phyloP scores from a whole-genome alignment of 2,888 invertebrate genomes.

The Hirtodrosophila alboralis region DNA sequence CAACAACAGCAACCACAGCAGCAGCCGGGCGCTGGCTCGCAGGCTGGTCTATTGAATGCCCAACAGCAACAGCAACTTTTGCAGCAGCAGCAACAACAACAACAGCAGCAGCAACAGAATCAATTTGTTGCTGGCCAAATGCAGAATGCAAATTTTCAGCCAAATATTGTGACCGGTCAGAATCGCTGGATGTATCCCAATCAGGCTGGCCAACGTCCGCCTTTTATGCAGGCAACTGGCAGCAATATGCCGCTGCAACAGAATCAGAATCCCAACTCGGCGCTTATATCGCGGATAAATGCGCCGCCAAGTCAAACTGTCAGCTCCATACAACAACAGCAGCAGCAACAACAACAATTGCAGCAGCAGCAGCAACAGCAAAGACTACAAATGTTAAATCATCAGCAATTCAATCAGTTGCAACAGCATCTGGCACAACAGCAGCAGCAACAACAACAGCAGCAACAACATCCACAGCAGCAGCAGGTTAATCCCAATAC shows the following conservation, averaged over 20 bases:
- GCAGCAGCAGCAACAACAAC: constrained; percentile 67
- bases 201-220: constrained; percentile 71
- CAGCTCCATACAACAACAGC: constrained; percentile 83
- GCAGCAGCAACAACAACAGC: constrained; percentile 35
- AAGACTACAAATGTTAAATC: constrained; percentile 82
- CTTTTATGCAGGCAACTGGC: constrained; percentile 68
- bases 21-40: constrained; percentile 43
- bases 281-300: constrained; percentile 87
- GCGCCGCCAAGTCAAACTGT: constrained; percentile 85
- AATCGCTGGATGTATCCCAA: constrained; percentile 81
- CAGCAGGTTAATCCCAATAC: constrained; percentile 69
- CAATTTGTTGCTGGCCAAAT: constrained; percentile 73
- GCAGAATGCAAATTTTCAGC: constrained; percentile 81
- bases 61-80: constrained; percentile 70
- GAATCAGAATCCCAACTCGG: constrained; percentile 85
- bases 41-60: constrained; percentile 52
- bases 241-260: constrained; percentile 53
- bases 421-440: constrained; percentile 63
- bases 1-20: constrained; percentile 40
- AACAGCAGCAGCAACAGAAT: constrained; percentile 64
- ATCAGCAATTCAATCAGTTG: constrained; percentile 80
- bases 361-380: constrained; percentile 71
- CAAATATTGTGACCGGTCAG: constrained; percentile 73
- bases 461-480: constrained; percentile 35
- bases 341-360: constrained; percentile 77